Evolutionary conservation across 2,888 invertebrate genomes (phyloP).

Genomic region (Drosophila sordidapex): DNA sequence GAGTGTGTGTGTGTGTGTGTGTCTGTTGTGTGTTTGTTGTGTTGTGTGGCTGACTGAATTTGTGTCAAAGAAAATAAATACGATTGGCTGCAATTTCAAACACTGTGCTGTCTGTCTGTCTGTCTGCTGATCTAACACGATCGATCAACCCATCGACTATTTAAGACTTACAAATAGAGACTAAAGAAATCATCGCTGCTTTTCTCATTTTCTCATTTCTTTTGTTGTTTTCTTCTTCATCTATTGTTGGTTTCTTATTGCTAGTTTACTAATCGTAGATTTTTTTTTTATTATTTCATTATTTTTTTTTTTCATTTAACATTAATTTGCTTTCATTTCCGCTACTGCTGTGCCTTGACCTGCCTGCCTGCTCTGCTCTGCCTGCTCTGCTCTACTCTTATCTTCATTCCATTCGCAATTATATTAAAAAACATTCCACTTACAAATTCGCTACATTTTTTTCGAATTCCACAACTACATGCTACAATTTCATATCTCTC

Average conservation of each 20-base stretch:
- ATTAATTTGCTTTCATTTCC: constrained; percentile 56
- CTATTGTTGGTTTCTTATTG: constrained; percentile 31
- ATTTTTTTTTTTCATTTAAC: constrained; percentile 31
- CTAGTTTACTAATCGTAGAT: constrained; percentile 50
- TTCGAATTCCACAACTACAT: constrained; percentile 52
- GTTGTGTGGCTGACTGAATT: constrained; percentile 32
- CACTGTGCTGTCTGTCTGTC: constrained; percentile 28
- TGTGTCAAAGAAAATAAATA: constrained; percentile 56
- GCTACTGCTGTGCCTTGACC: constrained; percentile 47
- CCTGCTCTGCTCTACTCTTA: constrained; percentile 1
- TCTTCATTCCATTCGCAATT: constrained; percentile 10
- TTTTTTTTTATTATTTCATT: constrained; percentile 8
- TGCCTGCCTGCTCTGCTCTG: neutral
- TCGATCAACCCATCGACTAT: constrained; percentile 35
- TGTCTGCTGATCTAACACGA: constrained; percentile 22
- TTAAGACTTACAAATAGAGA: constrained; percentile 53
- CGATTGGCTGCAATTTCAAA: constrained; percentile 49
- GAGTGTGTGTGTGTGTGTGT: constrained; percentile 11
- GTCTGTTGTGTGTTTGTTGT: neutral
- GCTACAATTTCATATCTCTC: constrained; percentile 42
- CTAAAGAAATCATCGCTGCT: constrained; percentile 59
- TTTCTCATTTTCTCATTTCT: constrained; percentile 5
- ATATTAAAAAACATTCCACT: constrained; percentile 34
- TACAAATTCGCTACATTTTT: constrained; percentile 33
- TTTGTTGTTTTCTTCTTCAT: constrained; percentile 18